Evolutionary conservation across 2,888 invertebrate genomes (phyloP), one percentile per base, ranked within the genome.

Genomic region (Apantesis nais): DNA sequence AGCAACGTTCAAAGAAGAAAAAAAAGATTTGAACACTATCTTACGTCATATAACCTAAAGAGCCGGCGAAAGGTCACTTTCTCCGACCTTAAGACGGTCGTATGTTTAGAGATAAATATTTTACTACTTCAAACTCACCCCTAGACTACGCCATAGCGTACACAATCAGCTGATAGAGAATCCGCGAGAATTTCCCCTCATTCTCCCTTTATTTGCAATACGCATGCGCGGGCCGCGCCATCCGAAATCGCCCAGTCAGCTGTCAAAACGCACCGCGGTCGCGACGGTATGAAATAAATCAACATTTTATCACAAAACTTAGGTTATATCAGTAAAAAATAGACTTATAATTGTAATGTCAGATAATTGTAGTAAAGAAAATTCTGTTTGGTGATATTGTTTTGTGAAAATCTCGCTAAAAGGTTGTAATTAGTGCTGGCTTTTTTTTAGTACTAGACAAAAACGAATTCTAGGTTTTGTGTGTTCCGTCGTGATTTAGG

Each of bases 231-330:
- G n/a, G 37, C 44, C 67, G 70, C 80, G 61, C 67, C 78, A 77
- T 76, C 78, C 78, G 71, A 75, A 76, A 77, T 75, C 83, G 69
- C 70, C 75, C 88, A 92, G 91, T 92, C 90, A 91, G 91, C 92
- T 92, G 92, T 88, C 91, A 87, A 70, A 71, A 78, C 76, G 74
- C 78, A 83, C 85, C 77, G 86, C 85, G 85, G 86, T 81, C 83
- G 78, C 75, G 76, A 78, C 79, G 76, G 71, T 37, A 69, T 62
- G 31, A 71, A 74, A 72, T 72, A 76, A 67, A 74, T 72, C 66
- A 67, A 63, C 62, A 72, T 72, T 74, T 74, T 61, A 64, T 64
- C 69, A 70, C 34, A 41, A 76, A 73, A 72, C 41, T 74, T 71
- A 80, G 80, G 76, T 80, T 80, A 76, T 74, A 74, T 70, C 64